Evolutionary conservation across 2,113 vertebrate genomes (phyloP).

Genomic region (Proterorhinus semilunaris): DNA sequence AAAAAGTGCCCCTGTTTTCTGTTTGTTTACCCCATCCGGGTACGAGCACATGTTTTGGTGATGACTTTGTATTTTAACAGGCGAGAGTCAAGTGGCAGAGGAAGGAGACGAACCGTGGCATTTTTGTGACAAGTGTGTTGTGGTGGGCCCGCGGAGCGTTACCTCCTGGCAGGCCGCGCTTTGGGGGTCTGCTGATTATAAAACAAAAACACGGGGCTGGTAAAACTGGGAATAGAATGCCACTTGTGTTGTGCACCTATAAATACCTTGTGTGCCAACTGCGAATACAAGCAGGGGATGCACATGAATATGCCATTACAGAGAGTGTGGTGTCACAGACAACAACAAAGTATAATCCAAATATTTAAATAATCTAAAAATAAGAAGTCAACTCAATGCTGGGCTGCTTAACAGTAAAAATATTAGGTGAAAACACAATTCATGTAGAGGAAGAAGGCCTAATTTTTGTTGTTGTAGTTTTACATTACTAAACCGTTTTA

Average conservation of each 20-base stretch:
- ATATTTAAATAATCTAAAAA: background rate
- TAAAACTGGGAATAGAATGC: slow-evolving; percentile 47
- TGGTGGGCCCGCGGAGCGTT: slow-evolving; percentile 22
- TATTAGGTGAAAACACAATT: no score
- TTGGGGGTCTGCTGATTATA: slow-evolving; percentile 31
- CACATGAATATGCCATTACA: slow-evolving; percentile 23
- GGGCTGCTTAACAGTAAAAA: no score
- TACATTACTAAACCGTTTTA: no score
- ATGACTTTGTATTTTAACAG: background rate
- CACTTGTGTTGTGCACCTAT: slow-evolving; percentile 31
- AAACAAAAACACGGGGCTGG: slow-evolving; percentile 38
- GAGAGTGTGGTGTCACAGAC: background rate
- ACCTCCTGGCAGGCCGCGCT: background rate
- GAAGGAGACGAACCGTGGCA: slow-evolving; percentile 32
- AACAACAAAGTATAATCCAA: background rate
- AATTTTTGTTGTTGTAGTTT: no score
- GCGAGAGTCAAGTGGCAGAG: slow-evolving; percentile 5
- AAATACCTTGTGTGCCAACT: slow-evolving; percentile 60
- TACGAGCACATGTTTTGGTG: background rate
- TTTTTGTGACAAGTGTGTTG: slow-evolving; percentile 29
- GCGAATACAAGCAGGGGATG: slow-evolving; percentile 25
- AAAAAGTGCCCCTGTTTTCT: slow-evolving; percentile 1
- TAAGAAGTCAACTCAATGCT: background rate
- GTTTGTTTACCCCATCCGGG: background rate
- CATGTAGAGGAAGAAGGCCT: no score